Evolutionary conservation across 1,140 invertebrate genomes (phyloP).

Genomic region (Anoplophora glabripennis): DNA sequence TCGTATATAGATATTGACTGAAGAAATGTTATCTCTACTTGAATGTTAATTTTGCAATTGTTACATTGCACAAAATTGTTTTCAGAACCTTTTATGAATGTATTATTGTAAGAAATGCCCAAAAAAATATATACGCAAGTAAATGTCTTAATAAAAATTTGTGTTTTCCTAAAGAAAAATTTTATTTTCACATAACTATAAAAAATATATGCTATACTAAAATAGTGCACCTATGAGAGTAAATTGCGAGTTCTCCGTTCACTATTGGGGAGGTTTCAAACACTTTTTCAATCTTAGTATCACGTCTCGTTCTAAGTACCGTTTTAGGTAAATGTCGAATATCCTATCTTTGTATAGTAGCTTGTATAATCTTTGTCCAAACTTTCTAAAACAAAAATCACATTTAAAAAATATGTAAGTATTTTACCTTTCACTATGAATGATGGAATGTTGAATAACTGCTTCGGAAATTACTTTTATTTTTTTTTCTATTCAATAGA

Average conservation of each 20-base stretch:
- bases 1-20: conserved; percentile 5
- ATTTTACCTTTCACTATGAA: too few relatives aligned
- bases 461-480: too few relatives aligned
- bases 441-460: too few relatives aligned
- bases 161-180: not conserved
- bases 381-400: conserved; percentile 36
- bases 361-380: conserved; percentile 42
- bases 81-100: not conserved
- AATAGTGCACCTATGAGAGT: not conserved
- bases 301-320: conserved; percentile 40
- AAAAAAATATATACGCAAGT: not conserved
- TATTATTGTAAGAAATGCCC: too few relatives aligned
- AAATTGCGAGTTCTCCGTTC: not conserved
- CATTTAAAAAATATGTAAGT: conserved; percentile 5
- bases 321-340: conserved; percentile 41
- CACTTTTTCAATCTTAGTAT: conserved; percentile 32
- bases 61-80: conserved; percentile 20
- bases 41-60: conserved; percentile 20
- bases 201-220: not conserved
- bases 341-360: conserved; percentile 36
- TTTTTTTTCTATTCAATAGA: too few relatives aligned
- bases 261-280: conserved; percentile 11
- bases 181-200: not conserved
- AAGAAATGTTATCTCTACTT: too few relatives aligned
- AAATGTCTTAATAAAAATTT: conserved; percentile 9